These are phyloP conservation scores for Lampris incognitus DNA, from an alignment of 2,113 vertebrate genomes.

Conservation along the genomic window DNA sequence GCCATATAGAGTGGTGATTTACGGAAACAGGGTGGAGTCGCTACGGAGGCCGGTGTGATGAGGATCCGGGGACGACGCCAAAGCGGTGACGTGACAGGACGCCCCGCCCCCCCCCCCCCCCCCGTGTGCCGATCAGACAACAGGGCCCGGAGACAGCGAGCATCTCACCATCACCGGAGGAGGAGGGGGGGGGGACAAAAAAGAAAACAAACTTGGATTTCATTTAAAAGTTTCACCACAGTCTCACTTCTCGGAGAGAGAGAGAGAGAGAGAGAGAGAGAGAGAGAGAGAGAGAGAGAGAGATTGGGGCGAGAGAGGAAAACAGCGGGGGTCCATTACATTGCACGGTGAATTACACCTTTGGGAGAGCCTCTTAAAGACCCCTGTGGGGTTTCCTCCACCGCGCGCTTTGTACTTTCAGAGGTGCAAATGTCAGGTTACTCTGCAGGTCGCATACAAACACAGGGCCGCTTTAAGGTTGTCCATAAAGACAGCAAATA, in stretches of 20 bases:
- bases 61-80: slow-evolving; percentile 38
- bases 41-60: slow-evolving; percentile 38
- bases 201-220: too few relatives aligned
- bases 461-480: neutral
- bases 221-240: slow-evolving; percentile 31
- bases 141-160: slow-evolving; percentile 19
- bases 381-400: slow-evolving; percentile 11
- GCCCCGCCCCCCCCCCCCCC: neutral
- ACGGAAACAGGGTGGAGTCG: slow-evolving; percentile 16
- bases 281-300: neutral
- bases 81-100: slow-evolving; percentile 17
- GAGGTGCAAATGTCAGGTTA: neutral
- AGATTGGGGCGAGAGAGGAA: neutral
- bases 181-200: too few relatives aligned
- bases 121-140: slow-evolving; percentile 25
- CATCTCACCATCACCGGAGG: slow-evolving; percentile 2
- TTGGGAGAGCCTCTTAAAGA: slow-evolving; percentile 34
- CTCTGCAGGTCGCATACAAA: slow-evolving; percentile 10
- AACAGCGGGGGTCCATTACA: slow-evolving; percentile 33
- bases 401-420: neutral
- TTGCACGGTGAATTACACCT: slow-evolving; percentile 36
- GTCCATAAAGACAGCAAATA: slow-evolving; percentile 7
- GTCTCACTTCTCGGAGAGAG: slow-evolving; percentile 20
- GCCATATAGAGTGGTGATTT: slow-evolving; percentile 21
- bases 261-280: slow-evolving; percentile 33